phyloP scores from a whole-genome alignment of 2,113 vertebrate genomes.

The Myrmecobius fasciatus region DNA sequence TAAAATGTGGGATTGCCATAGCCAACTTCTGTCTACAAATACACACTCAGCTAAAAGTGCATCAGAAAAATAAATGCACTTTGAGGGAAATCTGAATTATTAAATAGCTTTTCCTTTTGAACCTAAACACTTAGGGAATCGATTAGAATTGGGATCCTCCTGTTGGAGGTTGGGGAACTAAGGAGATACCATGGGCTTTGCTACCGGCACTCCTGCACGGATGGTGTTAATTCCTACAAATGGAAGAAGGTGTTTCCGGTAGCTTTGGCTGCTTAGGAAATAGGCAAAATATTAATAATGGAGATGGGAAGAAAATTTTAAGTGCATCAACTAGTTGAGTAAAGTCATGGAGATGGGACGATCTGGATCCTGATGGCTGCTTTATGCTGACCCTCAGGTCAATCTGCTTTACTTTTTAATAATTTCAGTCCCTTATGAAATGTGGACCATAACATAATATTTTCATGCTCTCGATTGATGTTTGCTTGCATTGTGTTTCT shows the following conservation, averaged over 20 bases:
- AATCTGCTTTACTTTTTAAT: neutral
- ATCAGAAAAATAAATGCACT: constrained; percentile 64
- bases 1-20: neutral
- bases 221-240: constrained; percentile 22
- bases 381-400: neutral
- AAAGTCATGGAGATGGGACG: neutral
- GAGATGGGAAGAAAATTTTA: constrained; percentile 30
- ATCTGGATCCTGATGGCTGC: neutral
- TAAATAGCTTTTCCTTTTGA: constrained; percentile 52
- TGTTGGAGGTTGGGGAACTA: neutral
- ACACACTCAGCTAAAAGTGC: constrained; percentile 50
- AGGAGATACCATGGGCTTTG: no score
- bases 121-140: constrained; percentile 60
- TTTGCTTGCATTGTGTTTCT: no score
- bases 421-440: neutral
- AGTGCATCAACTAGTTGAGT: constrained; percentile 2
- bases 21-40: constrained; percentile 34
- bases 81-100: constrained; percentile 73
- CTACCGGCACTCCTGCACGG: neutral
- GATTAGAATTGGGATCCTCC: constrained; percentile 34
- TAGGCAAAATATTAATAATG: constrained; percentile 18
- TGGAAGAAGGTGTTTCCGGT: neutral
- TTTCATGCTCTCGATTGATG: no score
- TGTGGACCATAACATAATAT: no score
- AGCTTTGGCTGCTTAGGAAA: neutral